These are phyloP conservation scores for Strongylocentrotus purpuratus DNA, from an alignment of 35 echinoderm and acorn worm genomes.

Conservation along the genomic window DNA sequence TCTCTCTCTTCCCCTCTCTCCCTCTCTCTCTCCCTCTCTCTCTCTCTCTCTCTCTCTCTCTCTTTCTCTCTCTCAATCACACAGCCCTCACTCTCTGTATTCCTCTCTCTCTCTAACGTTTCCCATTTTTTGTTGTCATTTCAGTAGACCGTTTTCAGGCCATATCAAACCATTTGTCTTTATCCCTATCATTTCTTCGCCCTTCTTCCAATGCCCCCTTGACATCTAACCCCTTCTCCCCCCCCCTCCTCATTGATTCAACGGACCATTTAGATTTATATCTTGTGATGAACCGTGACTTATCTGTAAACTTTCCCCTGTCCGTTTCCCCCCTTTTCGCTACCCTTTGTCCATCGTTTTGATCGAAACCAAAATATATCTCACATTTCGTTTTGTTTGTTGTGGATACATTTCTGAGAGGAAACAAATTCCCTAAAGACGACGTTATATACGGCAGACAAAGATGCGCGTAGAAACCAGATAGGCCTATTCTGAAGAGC, in stretches of 20 bases:
- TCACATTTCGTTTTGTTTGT: not conserved
- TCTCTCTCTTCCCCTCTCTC: no score
- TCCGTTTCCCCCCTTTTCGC: not conserved
- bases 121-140: not conserved
- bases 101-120: not conserved
- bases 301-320: not conserved
- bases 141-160: not conserved
- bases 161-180: not conserved
- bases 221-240: no score
- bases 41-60: no score
- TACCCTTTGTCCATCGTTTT: not conserved
- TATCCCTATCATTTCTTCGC: not conserved
- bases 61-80: no score
- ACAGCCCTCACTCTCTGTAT: no score
- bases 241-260: not conserved
- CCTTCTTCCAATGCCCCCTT: not conserved
- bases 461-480: not conserved
- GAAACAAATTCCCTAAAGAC: not conserved
- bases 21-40: not conserved
- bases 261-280: not conserved
- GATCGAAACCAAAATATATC: slow-evolving; percentile 3
- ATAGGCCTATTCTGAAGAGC: slow-evolving; percentile 12
- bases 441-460: not conserved
- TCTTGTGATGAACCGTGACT: not conserved
- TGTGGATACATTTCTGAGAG: not conserved